Evolutionary conservation across 2,888 invertebrate genomes (phyloP).

Genomic region (Pharmacophagus antenor): DNA sequence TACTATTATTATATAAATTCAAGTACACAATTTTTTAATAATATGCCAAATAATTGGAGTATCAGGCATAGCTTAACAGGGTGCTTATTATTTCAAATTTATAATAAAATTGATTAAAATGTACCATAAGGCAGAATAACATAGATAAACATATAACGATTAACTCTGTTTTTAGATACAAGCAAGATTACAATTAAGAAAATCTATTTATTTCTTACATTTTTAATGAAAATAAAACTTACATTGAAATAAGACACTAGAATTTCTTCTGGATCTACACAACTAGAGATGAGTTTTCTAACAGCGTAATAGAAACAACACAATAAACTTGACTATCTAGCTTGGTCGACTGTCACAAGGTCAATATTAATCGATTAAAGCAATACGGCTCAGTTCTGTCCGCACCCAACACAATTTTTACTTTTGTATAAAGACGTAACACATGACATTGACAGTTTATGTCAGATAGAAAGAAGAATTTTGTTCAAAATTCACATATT

Average conservation of each 20-base stretch:
- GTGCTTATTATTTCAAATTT: no score
- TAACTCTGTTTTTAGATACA: neutral
- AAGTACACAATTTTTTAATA: no score
- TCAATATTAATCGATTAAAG: constrained; percentile 31
- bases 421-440: neutral
- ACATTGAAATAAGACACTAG: constrained; percentile 3
- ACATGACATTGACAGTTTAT: constrained; percentile 21
- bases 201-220: neutral
- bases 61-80: no score
- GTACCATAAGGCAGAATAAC: no score
- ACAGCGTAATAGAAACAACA: constrained; percentile 10
- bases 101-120: no score
- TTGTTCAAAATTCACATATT: neutral
- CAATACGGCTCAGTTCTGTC: constrained; percentile 37
- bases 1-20: no score
- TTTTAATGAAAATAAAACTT: neutral
- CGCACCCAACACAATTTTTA: constrained; percentile 25
- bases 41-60: no score
- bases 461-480: constrained; percentile 6
- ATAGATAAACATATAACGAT: no score
- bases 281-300: constrained; percentile 6
- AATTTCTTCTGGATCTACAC: constrained; percentile 1
- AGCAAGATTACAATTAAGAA: neutral
- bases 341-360: constrained; percentile 31
- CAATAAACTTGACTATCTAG: constrained; percentile 24